Conservation (phyloP, 2,797 vertebrate species). For the Dicrostonyx torquatus region DNA sequence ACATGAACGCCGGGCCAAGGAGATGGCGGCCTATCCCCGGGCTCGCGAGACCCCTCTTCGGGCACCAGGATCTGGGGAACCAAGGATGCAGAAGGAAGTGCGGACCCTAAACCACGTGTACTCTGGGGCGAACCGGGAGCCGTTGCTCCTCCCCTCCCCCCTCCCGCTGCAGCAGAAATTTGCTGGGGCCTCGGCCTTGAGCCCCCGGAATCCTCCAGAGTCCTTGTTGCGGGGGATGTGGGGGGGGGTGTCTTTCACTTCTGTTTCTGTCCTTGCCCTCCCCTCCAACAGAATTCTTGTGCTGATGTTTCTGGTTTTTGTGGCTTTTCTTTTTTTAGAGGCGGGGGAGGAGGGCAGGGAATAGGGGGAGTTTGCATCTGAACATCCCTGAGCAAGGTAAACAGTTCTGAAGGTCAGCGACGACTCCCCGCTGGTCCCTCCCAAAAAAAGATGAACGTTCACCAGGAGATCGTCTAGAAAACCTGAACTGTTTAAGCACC, state of each 20-base stretch:
- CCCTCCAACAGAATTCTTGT: neutral
- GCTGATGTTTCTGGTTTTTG: neutral
- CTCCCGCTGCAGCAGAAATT: constrained; percentile 67
- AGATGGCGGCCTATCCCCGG: neutral
- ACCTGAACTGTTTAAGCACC: neutral
- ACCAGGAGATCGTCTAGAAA: constrained; percentile 23
- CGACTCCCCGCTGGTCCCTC: constrained; percentile 6
- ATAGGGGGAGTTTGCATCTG: neutral
- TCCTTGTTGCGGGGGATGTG: neutral
- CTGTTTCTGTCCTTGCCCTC: neutral
- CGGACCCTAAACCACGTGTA: neutral
- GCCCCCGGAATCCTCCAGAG: constrained; percentile 24
- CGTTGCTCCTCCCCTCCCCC: constrained; percentile 53
- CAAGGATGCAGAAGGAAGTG: neutral
- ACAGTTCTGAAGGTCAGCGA: constrained; percentile 76
- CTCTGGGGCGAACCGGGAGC: constrained; percentile 8
- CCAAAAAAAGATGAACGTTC: constrained; percentile 34
- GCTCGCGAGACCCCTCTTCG: neutral
- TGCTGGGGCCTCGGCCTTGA: constrained; percentile 26
- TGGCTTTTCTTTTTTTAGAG: neutral
- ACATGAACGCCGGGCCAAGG: neutral
- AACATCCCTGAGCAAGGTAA: constrained; percentile 47
- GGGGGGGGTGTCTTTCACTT: constrained; percentile 5
- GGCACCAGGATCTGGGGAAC: neutral
- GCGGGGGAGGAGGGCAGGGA: neutral